Evolutionary conservation across 2,888 invertebrate genomes (phyloP).

Genomic region (Tortricodes alternella): DNA sequence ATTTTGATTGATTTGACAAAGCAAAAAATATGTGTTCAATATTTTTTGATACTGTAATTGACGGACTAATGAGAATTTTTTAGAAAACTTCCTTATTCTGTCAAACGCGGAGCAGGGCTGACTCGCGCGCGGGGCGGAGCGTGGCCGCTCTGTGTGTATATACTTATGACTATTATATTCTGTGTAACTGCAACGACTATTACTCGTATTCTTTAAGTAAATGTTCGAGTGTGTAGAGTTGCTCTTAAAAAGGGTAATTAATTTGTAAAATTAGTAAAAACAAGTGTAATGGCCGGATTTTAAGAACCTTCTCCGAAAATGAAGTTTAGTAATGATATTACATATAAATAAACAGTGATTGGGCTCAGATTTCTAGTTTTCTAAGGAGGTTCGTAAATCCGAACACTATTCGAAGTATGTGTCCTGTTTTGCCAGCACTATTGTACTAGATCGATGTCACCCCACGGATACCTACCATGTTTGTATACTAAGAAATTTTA

Average conservation of each 20-base stretch:
- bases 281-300: not conserved
- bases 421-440: conserved; percentile 25
- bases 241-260: conserved; percentile 25
- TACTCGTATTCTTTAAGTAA: conserved; percentile 16
- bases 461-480: conserved; percentile 48
- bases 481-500: conserved; percentile 77
- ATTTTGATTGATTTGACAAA: no score
- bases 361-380: not conserved
- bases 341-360: not conserved
- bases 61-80: no score
- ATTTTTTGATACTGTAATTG: no score
- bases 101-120: no score
- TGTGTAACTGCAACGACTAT: conserved; percentile 15
- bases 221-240: conserved; percentile 26
- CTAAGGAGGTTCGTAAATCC: not conserved
- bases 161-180: no score
- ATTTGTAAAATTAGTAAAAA: conserved; percentile 23
- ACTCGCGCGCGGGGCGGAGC: no score
- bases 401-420: conserved; percentile 8
- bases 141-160: no score
- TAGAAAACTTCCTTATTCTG: no score
- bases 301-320: not conserved
- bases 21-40: no score
- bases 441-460: conserved; percentile 29
- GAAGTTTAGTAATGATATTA: not conserved